These are phyloP conservation scores for Platyrinchus mystaceus DNA, from an alignment of 2,797 vertebrate genomes.

Conservation along the genomic window DNA sequence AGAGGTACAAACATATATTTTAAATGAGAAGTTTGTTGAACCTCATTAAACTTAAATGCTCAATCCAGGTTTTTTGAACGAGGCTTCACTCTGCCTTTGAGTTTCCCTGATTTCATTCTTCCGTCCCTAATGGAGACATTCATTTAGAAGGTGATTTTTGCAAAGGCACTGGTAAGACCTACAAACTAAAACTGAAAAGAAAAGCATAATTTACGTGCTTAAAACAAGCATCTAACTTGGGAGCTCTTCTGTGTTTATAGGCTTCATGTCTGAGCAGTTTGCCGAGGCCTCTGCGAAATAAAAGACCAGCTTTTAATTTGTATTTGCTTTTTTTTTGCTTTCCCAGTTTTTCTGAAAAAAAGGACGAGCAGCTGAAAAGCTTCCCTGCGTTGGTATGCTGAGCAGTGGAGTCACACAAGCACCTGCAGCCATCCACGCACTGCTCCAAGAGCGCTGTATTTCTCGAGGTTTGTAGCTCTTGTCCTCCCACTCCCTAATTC, in stretches of 20 bases:
- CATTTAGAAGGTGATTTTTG: slow-evolving; percentile 15
- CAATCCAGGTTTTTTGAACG: background rate
- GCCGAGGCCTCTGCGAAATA: background rate
- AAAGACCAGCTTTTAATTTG: slow-evolving; percentile 34
- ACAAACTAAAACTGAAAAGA: background rate
- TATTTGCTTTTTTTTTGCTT: slow-evolving; percentile 42
- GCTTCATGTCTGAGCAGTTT: slow-evolving; percentile 9
- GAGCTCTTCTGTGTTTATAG: background rate
- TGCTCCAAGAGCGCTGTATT: slow-evolving; percentile 14
- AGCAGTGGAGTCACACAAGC: background rate
- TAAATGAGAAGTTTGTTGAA: slow-evolving; percentile 60
- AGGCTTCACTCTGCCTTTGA: background rate
- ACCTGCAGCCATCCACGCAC: slow-evolving; percentile 61
- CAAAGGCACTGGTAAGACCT: background rate
- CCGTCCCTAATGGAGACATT: slow-evolving; percentile 10
- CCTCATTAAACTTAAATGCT: slow-evolving; percentile 61
- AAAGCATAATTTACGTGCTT: slow-evolving; percentile 5
- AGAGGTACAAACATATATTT: slow-evolving; percentile 46
- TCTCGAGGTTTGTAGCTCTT: slow-evolving; percentile 64
- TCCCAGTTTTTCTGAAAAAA: background rate
- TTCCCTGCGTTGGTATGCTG: background rate
- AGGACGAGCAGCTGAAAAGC: slow-evolving; percentile 14
- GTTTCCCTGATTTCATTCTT: slow-evolving; percentile 25
- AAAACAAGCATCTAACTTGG: background rate
- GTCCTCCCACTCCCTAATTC: slow-evolving; percentile 64